A percentile compares a stretch with the other conserved stretches of the same genome.
phyloP scores from a whole-genome alignment of 2,113 vertebrate species.

The Danionella cerebrum region DNA sequence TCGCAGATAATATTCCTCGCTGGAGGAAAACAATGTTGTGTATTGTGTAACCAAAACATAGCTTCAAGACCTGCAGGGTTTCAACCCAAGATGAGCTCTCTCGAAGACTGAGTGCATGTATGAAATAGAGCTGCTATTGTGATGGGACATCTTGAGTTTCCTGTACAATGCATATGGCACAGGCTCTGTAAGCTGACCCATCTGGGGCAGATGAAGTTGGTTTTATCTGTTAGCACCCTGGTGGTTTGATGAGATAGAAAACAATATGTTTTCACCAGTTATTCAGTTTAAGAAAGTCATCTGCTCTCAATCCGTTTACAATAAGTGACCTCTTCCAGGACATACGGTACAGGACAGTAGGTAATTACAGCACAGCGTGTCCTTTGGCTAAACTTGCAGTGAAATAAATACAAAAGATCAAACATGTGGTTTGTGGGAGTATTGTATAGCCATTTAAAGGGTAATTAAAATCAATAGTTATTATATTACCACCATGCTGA shows the following conservation, averaged over 20 bases:
- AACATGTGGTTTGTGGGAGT: not conserved
- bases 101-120: slow-evolving; percentile 4
- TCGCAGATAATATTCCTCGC: not conserved
- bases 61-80: slow-evolving; percentile 4
- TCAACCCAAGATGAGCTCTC: slow-evolving; percentile 12
- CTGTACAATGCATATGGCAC: slow-evolving; percentile 16
- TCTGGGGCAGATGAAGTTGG: slow-evolving; percentile 29
- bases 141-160: slow-evolving; percentile 28
- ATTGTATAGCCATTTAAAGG: no score
- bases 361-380: not conserved
- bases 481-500: no score
- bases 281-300: not conserved
- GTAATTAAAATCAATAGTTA: no score
- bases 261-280: not conserved
- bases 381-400: not conserved
- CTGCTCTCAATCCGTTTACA: not conserved
- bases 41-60: slow-evolving; percentile 4
- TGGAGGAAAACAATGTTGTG: not conserved
- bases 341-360: not conserved
- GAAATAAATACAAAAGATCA: not conserved
- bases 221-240: slow-evolving; percentile 26
- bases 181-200: slow-evolving; percentile 36
- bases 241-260: slow-evolving; percentile 7
- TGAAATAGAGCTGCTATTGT: slow-evolving; percentile 33
- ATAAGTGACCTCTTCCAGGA: not conserved